These are phyloP conservation scores for Corythaixoides concolor DNA, from an alignment of 2,113 vertebrate species.

Conservation along the genomic window DNA sequence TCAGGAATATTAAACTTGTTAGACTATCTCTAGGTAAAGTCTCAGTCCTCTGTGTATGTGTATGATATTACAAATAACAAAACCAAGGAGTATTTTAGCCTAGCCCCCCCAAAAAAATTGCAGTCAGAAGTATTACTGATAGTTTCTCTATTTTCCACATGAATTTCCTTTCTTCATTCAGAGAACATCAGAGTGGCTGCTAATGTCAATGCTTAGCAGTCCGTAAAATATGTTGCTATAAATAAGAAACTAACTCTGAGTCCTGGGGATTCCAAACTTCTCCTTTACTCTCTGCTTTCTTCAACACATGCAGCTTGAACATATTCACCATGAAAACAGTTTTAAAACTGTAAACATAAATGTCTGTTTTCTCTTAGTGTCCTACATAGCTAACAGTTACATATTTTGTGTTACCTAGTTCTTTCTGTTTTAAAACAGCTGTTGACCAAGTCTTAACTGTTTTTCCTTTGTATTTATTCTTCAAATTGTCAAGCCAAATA, in stretches of 20 bases:
- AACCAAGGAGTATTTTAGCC: background rate
- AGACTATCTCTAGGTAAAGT: background rate
- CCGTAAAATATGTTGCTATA: slow-evolving; percentile 7
- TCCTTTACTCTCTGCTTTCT: background rate
- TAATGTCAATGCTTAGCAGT: background rate
- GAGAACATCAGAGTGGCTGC: background rate
- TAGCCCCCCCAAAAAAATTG: background rate
- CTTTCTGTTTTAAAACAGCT: background rate
- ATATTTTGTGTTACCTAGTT: background rate
- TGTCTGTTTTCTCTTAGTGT: background rate
- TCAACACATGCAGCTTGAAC: background rate
- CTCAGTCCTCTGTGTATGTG: background rate
- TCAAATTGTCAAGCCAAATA: background rate
- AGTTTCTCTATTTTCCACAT: background rate
- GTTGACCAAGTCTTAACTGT: background rate
- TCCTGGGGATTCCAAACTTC: background rate
- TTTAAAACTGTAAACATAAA: background rate
- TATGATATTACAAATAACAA: background rate
- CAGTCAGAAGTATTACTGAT: background rate
- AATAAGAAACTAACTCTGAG: background rate
- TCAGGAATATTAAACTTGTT: background rate
- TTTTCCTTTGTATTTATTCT: background rate
- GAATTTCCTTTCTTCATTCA: background rate
- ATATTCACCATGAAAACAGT: background rate
- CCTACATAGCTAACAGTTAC: background rate